Evolutionary conservation across 2,113 vertebrate genomes (phyloP), one percentile per base, ranked within the genome.

Genomic region (Sinosuthora webbiana): DNA sequence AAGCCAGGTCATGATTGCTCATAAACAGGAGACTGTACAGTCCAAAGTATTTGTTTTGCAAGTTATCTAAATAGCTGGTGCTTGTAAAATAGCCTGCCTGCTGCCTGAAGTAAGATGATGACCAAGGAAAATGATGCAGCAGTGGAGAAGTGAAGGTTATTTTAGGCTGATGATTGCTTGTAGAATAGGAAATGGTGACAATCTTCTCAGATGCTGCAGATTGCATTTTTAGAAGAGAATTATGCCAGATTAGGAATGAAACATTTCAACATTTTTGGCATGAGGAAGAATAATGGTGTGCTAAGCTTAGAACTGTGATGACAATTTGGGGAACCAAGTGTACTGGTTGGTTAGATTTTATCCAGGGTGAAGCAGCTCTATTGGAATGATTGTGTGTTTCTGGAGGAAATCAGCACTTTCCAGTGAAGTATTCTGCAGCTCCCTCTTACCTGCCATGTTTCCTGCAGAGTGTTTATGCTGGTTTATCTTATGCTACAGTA

Each of bases 81-180:
- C 78, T 83, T 82, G 24, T 63, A 55, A 77, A 90, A 64, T 75
- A 53, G 19, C 42, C 17, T 41, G 9, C 50, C 90, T 64, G 45
- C 84, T 93, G 52, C 39, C 44, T 56, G 55, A 71, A 77, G 69
- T 52, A 47, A 77, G 62, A 13, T 65, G 42, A 68, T 67, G 53
- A 62, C 76, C 42, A 55, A 64, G 57, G 62, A 47, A 85, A 52
- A 93, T 44, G 74, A 74, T 89, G 71, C 55, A 83, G 67, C 59
- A 57, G 33, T 37, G 25, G 30, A 78, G 62, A 90, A 83, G 44
- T 12, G 52, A 67, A 60, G 52, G 59, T 84, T 93, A 86, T 87
- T 97, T 90, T 93, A 89, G 83, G 57, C 57, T 94, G 77, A 73
- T 76, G 75, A 83, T 55, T 91, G 70, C 30, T 31, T 89, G 64